Conservation (phyloP, 2,113 vertebrate species). For the Redunca redunca region DNA sequence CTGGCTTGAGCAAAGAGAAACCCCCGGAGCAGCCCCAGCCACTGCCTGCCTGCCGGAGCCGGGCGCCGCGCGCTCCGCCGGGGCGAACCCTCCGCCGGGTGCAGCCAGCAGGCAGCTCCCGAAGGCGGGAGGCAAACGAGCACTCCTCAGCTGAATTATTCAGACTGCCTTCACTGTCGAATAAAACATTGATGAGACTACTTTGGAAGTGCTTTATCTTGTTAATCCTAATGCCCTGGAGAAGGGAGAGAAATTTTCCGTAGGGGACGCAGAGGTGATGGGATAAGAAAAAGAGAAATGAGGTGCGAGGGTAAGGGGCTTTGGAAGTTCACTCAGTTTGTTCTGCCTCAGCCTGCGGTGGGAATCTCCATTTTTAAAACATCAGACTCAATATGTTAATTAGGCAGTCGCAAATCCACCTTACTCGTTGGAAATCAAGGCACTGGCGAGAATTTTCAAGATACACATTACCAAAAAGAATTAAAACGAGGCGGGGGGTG, state of each 20-base stretch:
- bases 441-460: conserved; percentile 35
- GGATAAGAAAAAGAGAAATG: not conserved
- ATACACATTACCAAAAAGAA: not conserved
- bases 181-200: conserved; percentile 70
- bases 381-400: conserved; percentile 48
- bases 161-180: conserved; percentile 60
- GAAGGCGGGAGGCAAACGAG: conserved; percentile 12
- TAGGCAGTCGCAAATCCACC: conserved; percentile 19
- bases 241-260: conserved; percentile 52
- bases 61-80: accelerated
- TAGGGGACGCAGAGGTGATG: not conserved
- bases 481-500: not conserved
- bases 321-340: conserved; percentile 58
- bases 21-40: not conserved
- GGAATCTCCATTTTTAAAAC: conserved; percentile 63
- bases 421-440: conserved; percentile 19
- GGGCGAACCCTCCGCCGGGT: not conserved
- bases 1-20: not conserved
- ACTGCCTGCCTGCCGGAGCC: not conserved
- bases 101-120: not conserved
- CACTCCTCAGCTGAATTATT: conserved; percentile 70
- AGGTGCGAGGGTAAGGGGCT: not conserved
- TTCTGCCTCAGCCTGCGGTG: not conserved
- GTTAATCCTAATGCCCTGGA: conserved; percentile 44
- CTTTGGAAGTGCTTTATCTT: conserved; percentile 72